Evolutionary conservation across 2,797 vertebrate species (phyloP).

Genomic region (Acanthurus tractus): DNA sequence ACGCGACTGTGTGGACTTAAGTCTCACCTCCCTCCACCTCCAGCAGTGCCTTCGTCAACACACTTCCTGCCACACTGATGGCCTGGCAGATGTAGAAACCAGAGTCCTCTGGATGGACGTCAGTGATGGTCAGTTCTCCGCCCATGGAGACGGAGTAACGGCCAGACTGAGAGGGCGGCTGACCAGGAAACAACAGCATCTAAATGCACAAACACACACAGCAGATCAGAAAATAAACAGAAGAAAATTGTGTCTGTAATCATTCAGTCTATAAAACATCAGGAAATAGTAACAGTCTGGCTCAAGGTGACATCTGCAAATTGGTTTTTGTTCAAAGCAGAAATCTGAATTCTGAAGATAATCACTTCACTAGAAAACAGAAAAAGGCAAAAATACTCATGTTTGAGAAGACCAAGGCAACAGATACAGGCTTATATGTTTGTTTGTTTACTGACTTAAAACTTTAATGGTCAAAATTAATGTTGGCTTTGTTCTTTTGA

Average conservation of each 20-base stretch:
- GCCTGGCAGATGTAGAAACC: conserved; percentile 97
- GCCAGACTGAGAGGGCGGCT: conserved; percentile 86
- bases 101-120: conserved; percentile 89
- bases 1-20: conserved; percentile 3
- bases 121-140: conserved; percentile 91
- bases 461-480: too few species aligned
- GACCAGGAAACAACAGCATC: conserved; percentile 94
- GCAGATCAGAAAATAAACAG: not conserved
- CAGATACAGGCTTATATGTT: too few species aligned
- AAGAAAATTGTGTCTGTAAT: not conserved
- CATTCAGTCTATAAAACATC: not conserved
- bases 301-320: not conserved
- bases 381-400: not conserved
- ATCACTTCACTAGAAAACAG: not conserved
- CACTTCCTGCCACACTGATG: conserved; percentile 95
- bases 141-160: conserved; percentile 91
- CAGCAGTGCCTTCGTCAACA: conserved; percentile 91
- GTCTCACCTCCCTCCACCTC: conserved; percentile 90
- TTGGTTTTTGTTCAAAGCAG: not conserved
- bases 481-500: too few species aligned
- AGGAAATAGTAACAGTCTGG: not conserved
- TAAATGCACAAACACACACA: conserved; percentile 69
- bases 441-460: too few species aligned
- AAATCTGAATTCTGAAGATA: not conserved
- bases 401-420: too few species aligned